Conservation (phyloP, 1,140 invertebrate genomes). For the Andrena cerasifolii region DNA sequence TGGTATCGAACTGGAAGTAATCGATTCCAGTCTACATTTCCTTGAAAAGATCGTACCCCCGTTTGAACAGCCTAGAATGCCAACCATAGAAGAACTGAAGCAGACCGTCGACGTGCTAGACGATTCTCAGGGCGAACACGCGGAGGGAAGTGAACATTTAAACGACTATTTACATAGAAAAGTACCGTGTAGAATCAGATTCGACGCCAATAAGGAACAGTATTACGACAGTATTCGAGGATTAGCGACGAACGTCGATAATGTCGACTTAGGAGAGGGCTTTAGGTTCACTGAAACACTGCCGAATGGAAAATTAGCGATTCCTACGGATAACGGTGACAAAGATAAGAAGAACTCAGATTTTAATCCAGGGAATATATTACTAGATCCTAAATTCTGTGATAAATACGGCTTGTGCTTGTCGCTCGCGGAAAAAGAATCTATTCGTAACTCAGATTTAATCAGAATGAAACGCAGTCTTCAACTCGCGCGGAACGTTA, state of each 20-base stretch:
- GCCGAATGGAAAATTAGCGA: slow-evolving; percentile 70
- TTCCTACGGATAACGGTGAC: slow-evolving; percentile 43
- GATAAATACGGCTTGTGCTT: slow-evolving; percentile 63
- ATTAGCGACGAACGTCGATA: slow-evolving; percentile 1
- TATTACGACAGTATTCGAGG: slow-evolving; percentile 57
- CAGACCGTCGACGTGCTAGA: slow-evolving; percentile 54
- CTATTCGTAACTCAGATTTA: background rate
- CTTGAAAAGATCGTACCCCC: slow-evolving; percentile 72
- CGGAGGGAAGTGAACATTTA: slow-evolving; percentile 59
- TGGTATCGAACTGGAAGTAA: slow-evolving; percentile 63
- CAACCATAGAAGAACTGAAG: slow-evolving; percentile 52
- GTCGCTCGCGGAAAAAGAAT: slow-evolving; percentile 53
- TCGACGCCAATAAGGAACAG: slow-evolving; percentile 64
- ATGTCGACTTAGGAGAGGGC: slow-evolving; percentile 41
- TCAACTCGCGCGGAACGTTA: slow-evolving; percentile 1
- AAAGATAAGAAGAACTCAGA: slow-evolving; percentile 33
- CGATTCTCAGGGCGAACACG: background rate
- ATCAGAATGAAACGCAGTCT: slow-evolving; percentile 2
- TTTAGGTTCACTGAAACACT: slow-evolving; percentile 70
- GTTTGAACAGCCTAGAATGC: slow-evolving; percentile 64
- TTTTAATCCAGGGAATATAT: slow-evolving; percentile 1
- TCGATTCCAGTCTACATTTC: slow-evolving; percentile 72
- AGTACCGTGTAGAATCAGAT: slow-evolving; percentile 56
- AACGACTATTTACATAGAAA: slow-evolving; percentile 71
- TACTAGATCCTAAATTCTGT: slow-evolving; percentile 46